These are phyloP conservation scores for Propithecus perrieri DNA, from an alignment of 2,797 vertebrate species.

Conservation along the genomic window DNA sequence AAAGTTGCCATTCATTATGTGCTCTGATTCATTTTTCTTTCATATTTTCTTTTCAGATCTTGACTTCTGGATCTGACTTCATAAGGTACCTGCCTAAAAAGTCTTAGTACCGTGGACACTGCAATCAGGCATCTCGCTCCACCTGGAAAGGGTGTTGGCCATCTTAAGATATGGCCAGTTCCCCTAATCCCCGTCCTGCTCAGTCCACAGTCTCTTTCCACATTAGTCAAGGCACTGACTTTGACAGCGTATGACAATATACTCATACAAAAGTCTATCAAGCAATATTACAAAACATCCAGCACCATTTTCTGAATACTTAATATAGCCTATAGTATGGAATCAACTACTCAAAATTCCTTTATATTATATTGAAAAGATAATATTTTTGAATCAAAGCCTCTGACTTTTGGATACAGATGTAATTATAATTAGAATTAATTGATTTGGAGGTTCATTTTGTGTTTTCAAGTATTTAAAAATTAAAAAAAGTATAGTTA, in stretches of 20 bases:
- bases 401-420: neutral
- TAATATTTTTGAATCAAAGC: neutral
- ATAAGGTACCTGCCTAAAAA: neutral
- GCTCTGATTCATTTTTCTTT: neutral
- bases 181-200: neutral
- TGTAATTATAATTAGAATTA: conserved; percentile 7
- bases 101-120: neutral
- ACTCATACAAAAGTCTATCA: neutral
- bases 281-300: neutral
- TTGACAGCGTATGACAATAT: neutral
- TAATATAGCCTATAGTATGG: neutral
- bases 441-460: neutral
- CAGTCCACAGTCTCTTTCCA: neutral
- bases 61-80: neutral
- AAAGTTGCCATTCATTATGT: neutral
- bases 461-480: neutral
- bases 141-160: neutral
- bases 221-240: neutral
- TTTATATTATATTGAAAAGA: neutral
- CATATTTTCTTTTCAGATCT: neutral
- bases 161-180: neutral
- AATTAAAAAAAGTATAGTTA: neutral
- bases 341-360: neutral
- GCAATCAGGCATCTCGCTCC: neutral
- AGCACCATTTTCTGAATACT: neutral